phyloP scores from a whole-genome alignment of 1,140 invertebrate genomes.

The Drosophila novamexicana region DNA sequence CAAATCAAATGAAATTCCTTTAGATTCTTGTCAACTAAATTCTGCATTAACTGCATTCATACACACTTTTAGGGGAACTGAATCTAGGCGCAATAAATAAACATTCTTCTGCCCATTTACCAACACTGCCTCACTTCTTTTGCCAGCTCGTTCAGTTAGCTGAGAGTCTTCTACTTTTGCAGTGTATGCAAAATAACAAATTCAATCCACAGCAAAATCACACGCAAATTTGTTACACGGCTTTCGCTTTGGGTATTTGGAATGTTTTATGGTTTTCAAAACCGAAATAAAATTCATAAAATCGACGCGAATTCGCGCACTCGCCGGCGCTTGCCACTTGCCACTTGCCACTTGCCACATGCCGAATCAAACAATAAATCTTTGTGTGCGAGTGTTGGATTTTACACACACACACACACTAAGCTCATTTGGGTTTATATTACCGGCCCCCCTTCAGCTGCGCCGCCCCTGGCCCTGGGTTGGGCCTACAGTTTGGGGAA shows the following conservation, averaged over 20 bases:
- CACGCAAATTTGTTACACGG: slow-evolving; percentile 63
- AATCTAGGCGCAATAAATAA: too few relatives aligned
- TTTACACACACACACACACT: slow-evolving; percentile 50
- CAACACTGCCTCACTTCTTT: too few relatives aligned
- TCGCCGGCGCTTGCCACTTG: slow-evolving; percentile 26
- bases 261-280: slow-evolving; percentile 75
- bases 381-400: slow-evolving; percentile 28
- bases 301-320: slow-evolving; percentile 58
- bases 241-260: slow-evolving; percentile 61
- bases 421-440: slow-evolving; percentile 80
- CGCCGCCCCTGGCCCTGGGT: not conserved
- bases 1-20: too few relatives aligned
- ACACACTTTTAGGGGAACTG: too few relatives aligned
- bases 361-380: slow-evolving; percentile 74
- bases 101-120: too few relatives aligned
- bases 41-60: too few relatives aligned
- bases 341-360: slow-evolving; percentile 24
- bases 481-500: slow-evolving; percentile 49
- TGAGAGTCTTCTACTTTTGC: not conserved
- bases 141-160: too few relatives aligned
- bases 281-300: slow-evolving; percentile 74
- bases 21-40: too few relatives aligned
- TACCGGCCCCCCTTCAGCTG: slow-evolving; percentile 8
- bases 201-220: slow-evolving; percentile 65
- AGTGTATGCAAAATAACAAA: slow-evolving; percentile 3